phyloP scores from a whole-genome alignment of 2,888 invertebrate species.

The Aelia acuminata region DNA sequence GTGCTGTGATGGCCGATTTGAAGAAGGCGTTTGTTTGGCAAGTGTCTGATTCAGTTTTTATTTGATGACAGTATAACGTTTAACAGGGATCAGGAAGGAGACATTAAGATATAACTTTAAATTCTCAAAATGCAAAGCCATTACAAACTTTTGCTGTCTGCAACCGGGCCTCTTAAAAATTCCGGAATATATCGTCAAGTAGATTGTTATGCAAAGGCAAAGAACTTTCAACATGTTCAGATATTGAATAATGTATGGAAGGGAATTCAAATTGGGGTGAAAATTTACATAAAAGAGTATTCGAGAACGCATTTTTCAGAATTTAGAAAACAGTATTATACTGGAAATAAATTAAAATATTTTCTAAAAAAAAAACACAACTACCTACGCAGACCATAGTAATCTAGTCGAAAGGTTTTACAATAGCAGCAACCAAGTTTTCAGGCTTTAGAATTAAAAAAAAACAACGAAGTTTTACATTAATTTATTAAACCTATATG shows the following conservation, averaged over 20 bases:
- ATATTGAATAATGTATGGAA: slow-evolving; percentile 35
- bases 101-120: neutral
- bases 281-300: neutral
- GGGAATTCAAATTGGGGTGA: neutral
- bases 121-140: neutral
- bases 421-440: too few relatives aligned
- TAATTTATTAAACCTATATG: too few relatives aligned
- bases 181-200: neutral
- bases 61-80: too few relatives aligned
- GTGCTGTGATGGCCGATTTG: too few relatives aligned
- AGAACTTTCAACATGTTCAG: slow-evolving; percentile 6
- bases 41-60: too few relatives aligned
- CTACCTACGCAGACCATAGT: too few relatives aligned
- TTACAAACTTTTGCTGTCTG: neutral
- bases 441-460: too few relatives aligned
- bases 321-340: neutral
- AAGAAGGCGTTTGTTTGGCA: too few relatives aligned
- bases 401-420: too few relatives aligned
- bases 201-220: neutral
- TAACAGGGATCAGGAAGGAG: too few relatives aligned
- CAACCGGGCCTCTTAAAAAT: neutral
- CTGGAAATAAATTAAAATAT: neutral
- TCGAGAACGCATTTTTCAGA: neutral
- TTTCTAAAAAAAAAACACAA: too few relatives aligned
- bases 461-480: too few relatives aligned